These are phyloP conservation scores for Pangasianodon gigas DNA, from an alignment of 2,113 vertebrate species.

Conservation along the genomic window DNA sequence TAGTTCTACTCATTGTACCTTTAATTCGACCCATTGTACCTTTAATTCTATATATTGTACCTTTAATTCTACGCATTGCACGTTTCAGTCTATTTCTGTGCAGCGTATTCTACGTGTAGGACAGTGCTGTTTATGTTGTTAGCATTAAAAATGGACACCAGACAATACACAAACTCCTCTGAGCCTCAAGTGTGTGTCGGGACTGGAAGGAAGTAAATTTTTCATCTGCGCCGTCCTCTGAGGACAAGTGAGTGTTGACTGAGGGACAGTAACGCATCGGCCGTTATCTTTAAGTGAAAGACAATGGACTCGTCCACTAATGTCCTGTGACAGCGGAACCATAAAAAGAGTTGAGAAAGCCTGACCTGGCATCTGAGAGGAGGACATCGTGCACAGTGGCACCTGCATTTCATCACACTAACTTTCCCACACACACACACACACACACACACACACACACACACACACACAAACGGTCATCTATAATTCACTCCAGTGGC, in stretches of 20 bases:
- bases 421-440: conserved; percentile 51
- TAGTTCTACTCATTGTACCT: neutral
- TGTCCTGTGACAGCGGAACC: conserved; percentile 45
- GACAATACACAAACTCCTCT: neutral
- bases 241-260: conserved; percentile 33
- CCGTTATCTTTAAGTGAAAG: conserved; percentile 44
- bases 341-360: conserved; percentile 44
- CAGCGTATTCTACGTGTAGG: neutral
- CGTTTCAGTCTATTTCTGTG: neutral
- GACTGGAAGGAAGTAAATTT: conserved; percentile 38
- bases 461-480: conserved; percentile 61
- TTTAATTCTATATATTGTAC: neutral
- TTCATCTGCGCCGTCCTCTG: conserved; percentile 38
- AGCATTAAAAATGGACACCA: conserved; percentile 2
- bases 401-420: conserved; percentile 60
- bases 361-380: conserved; percentile 43
- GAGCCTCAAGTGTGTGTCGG: neutral
- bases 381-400: conserved; percentile 65
- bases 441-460: conserved; percentile 49
- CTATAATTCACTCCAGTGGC: conserved; percentile 73
- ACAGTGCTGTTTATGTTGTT: neutral
- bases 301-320: conserved; percentile 47
- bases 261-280: conserved; percentile 24
- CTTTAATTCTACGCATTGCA: neutral
- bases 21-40: neutral